These are phyloP conservation scores for Bombylius discolor DNA, from an alignment of 2,888 invertebrate species.

Conservation along the genomic window DNA sequence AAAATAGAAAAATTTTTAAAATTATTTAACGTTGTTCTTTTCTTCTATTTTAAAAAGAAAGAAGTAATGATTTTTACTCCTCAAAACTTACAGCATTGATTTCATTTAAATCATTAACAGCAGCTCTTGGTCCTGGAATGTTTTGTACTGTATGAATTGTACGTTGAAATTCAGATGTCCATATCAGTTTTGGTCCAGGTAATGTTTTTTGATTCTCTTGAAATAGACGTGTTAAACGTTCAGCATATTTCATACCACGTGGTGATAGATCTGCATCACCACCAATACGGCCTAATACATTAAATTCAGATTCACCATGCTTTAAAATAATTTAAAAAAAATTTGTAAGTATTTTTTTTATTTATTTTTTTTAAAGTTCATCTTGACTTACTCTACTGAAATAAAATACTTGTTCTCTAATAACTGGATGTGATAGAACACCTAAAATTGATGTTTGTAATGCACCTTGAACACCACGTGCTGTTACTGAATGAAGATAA, in stretches of 20 bases:
- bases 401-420: constrained; percentile 73
- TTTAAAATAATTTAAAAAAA: constrained; percentile 30
- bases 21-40: neutral
- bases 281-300: constrained; percentile 79
- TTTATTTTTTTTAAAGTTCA: too few species aligned
- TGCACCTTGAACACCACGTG: constrained; percentile 22
- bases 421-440: constrained; percentile 75
- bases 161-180: constrained; percentile 79
- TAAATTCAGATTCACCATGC: constrained; percentile 91
- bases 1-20: neutral
- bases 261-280: constrained; percentile 78
- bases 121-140: constrained; percentile 67
- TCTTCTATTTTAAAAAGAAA: neutral
- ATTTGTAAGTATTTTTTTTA: constrained; percentile 37
- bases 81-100: constrained; percentile 65
- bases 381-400: constrained; percentile 66
- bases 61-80: too few species aligned
- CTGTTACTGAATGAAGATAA: constrained; percentile 19
- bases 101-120: constrained; percentile 79
- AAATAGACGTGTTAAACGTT: constrained; percentile 59
- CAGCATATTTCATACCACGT: constrained; percentile 65
- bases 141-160: constrained; percentile 79
- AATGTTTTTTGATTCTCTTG: constrained; percentile 16
- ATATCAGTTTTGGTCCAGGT: constrained; percentile 41
- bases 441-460: constrained; percentile 43